Conservation (phyloP, 2,797 vertebrate species). For the Triplophysa yarkandensis region DNA sequence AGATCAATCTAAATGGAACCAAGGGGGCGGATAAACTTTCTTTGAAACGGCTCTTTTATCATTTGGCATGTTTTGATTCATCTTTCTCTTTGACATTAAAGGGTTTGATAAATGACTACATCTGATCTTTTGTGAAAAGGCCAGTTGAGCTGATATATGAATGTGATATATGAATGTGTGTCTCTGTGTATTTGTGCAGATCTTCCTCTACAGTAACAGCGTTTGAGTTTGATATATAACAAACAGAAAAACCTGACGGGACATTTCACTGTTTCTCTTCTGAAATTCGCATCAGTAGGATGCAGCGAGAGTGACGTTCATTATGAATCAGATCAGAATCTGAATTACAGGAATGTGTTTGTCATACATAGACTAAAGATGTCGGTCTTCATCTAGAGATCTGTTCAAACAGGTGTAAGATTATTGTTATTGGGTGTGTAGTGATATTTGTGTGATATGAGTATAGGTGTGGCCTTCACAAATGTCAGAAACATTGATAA, state of each 20-base stretch:
- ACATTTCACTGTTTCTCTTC: slow-evolving; percentile 14
- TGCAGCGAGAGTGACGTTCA: background rate
- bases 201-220: slow-evolving; percentile 31
- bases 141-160: slow-evolving; percentile 48
- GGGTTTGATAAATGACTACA: background rate
- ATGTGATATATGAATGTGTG: slow-evolving; percentile 39
- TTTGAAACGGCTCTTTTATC: background rate
- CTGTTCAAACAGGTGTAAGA: too few species aligned
- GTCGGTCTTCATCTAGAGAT: background rate
- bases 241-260: slow-evolving; percentile 12
- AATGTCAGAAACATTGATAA: too few species aligned
- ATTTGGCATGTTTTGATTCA: background rate
- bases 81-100: background rate
- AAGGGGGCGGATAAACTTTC: too few species aligned
- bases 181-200: slow-evolving; percentile 9
- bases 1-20: too few species aligned
- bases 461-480: too few species aligned
- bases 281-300: slow-evolving; percentile 27
- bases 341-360: slow-evolving; percentile 33
- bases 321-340: slow-evolving; percentile 50
- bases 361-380: slow-evolving; percentile 27
- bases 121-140: slow-evolving; percentile 34
- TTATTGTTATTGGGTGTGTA: too few species aligned
- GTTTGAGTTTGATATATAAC: slow-evolving; percentile 31
- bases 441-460: too few species aligned